These are phyloP conservation scores for Danio aesculapii DNA, from an alignment of 2,797 vertebrate genomes.

Conservation along the genomic window DNA sequence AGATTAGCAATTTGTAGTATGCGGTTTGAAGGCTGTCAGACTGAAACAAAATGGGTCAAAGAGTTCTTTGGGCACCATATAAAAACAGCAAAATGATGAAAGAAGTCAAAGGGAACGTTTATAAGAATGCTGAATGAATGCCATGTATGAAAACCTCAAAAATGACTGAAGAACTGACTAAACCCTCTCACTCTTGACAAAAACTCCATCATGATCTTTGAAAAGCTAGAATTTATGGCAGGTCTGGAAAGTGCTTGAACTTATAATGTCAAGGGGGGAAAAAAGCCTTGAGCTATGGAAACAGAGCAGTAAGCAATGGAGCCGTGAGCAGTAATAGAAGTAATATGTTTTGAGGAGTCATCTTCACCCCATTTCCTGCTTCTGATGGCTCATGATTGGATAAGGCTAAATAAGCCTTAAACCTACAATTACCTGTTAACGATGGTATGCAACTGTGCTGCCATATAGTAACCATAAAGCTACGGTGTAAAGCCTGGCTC, in stretches of 20 bases:
- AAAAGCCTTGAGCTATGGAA: conserved; percentile 31
- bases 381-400: conserved; percentile 14
- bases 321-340: conserved; percentile 7
- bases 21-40: background rate
- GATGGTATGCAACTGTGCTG: background rate
- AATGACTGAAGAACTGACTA: background rate
- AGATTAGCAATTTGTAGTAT: background rate
- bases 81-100: background rate
- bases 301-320: conserved; percentile 15
- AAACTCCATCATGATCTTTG: background rate
- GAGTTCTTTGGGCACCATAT: background rate
- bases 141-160: background rate
- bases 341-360: conserved; percentile 2
- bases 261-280: conserved; percentile 1
- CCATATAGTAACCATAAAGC: background rate
- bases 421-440: conserved; percentile 4
- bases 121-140: conserved; percentile 12
- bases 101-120: background rate
- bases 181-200: background rate
- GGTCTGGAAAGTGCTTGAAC: conserved; percentile 13
- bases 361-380: conserved; percentile 2
- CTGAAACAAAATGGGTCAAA: background rate
- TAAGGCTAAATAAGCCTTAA: background rate
- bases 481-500: background rate
- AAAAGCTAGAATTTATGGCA: conserved; percentile 30